Evolutionary conservation across 2,888 invertebrate species (phyloP).

Genomic region (Arrhopalites spinosus): DNA sequence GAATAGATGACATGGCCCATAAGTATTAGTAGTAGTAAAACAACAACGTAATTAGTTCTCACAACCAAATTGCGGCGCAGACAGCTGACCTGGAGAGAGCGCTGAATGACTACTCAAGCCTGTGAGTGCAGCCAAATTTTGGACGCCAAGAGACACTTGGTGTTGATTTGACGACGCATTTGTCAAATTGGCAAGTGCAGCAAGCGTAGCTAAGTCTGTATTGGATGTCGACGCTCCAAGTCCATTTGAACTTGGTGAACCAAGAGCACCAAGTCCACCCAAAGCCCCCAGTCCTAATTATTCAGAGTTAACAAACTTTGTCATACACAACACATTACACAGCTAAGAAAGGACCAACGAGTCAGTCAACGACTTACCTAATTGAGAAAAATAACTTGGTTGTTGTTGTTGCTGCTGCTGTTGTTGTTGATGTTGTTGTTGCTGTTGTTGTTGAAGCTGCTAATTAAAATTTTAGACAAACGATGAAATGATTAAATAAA

Average conservation of each 20-base stretch:
- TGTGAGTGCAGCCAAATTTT: constrained; percentile 52
- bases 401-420: constrained; percentile 44
- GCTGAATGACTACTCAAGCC: constrained; percentile 47
- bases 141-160: constrained; percentile 46
- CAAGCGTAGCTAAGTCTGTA: constrained; percentile 52
- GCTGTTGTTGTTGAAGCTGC: constrained; percentile 24
- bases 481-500: neutral
- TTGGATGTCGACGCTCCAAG: constrained; percentile 38
- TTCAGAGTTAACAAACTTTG: too few species aligned
- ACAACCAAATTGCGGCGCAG: constrained; percentile 25
- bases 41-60: constrained; percentile 23
- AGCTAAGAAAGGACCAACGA: too few species aligned
- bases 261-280: constrained; percentile 34
- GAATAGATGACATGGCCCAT: neutral
- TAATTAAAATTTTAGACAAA: neutral
- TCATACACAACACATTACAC: too few species aligned
- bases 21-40: neutral
- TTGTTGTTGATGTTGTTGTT: constrained; percentile 28
- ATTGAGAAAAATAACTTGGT: constrained; percentile 53
- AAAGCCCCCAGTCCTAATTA: constrained; percentile 43
- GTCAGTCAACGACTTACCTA: too few species aligned
- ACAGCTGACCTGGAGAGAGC: constrained; percentile 53
- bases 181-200: constrained; percentile 51
- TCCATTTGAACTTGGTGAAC: constrained; percentile 27
- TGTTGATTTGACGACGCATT: constrained; percentile 50